Conservation (phyloP, 1,140 invertebrate species). For the Drosophila malerkotliana region DNA sequence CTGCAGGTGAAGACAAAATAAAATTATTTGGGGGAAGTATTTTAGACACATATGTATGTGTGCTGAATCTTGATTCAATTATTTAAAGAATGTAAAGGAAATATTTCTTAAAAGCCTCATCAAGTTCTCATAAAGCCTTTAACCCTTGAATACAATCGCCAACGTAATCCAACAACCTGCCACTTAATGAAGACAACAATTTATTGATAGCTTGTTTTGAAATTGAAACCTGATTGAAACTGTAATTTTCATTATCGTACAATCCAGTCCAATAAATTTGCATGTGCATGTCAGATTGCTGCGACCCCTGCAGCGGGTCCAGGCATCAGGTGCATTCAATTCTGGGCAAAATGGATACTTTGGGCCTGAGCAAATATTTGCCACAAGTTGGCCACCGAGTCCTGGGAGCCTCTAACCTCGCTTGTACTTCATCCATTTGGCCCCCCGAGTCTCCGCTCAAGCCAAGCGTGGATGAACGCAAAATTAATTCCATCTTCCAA, state of each 20-base stretch:
- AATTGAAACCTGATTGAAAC: conserved; percentile 30
- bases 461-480: conserved; percentile 53
- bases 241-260: conserved; percentile 27
- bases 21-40: background rate
- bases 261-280: conserved; percentile 36
- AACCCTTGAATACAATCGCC: background rate
- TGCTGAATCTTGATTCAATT: too few species aligned
- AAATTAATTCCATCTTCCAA: conserved; percentile 59
- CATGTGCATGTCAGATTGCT: conserved; percentile 21
- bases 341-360: conserved; percentile 43
- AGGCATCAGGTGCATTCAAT: conserved; percentile 46
- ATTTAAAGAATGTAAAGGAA: background rate
- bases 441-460: conserved; percentile 15
- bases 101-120: too few species aligned
- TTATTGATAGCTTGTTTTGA: conserved; percentile 5
- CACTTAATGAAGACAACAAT: background rate
- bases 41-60: conserved; percentile 3
- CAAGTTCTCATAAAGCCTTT: background rate
- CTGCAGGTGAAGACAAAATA: background rate
- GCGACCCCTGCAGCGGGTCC: background rate
- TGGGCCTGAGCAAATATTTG: conserved; percentile 45
- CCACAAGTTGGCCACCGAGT: conserved; percentile 37
- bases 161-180: background rate
- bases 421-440: background rate
- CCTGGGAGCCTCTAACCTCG: conserved; percentile 1